Base-by-base conservation (phyloP, 64 coral and sea anemone genomes). In the Catalaphyllia jardinei region DNA sequence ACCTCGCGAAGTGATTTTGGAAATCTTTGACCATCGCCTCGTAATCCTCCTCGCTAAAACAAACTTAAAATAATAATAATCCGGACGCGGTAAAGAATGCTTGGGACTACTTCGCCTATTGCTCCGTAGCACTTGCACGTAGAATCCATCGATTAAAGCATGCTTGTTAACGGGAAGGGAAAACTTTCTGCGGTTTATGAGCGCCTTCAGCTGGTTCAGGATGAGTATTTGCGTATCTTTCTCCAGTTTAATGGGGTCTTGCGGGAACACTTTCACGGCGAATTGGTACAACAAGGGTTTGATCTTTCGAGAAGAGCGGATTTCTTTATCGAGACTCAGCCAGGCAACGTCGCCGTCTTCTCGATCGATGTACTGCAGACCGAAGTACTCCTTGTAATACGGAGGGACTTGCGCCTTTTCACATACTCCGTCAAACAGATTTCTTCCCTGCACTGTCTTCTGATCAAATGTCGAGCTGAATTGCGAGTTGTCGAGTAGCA, bases 401-500 rank as follows among this genome's bases (percentile, higher is more conserved):
- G 30, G 19, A 20, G 92, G 91, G 46, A 97, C 87, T 61, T 91
- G 67, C 24, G 82, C 64, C 24, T 89, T 87, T 42, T 93, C 85
- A 22, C 95, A 97, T 9, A 97, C 95, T 27, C 72, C 57, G 42
- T 97, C 88, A 24, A 97, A 91, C 73, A 97, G 28, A 13, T 93
- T 79, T 25, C 24, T 57, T 60, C 87, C 95, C 39, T 51, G 62
- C 5, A 91, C 85, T 38, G 31, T 74, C 62, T 52, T 78, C 24
- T 92, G 76, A 28, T 76, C 91, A 79, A 93, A 88, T 60, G 74
- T 80, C 39, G 95, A 84, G 64, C 72, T 72, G 67, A 93, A 97
- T 31, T 93, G 83, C 8, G 91, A 90, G 67, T 97, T 97, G 62
- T 97, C 95, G 50, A 97, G 92, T 0, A 97, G 78, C 10, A 97